Evolutionary conservation across 2,113 vertebrate genomes (phyloP).

Genomic region (Phrynosoma blainvillii): DNA sequence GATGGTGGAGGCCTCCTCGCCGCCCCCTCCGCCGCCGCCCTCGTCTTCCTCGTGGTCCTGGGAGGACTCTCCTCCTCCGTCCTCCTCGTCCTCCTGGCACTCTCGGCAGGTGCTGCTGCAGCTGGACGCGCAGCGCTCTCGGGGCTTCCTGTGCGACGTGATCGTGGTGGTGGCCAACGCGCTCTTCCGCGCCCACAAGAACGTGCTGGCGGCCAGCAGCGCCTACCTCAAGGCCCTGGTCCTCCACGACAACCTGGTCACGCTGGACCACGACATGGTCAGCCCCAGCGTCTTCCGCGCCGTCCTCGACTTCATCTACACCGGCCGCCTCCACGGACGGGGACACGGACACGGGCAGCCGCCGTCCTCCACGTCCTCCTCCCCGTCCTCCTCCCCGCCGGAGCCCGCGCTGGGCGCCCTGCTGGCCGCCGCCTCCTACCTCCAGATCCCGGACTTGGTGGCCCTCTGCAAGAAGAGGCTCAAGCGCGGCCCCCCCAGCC

Average conservation of each 20-base stretch:
- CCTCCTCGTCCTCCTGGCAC: slow-evolving; percentile 73
- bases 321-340: slow-evolving; percentile 85
- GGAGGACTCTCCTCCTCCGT: too few species aligned
- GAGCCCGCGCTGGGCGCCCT: slow-evolving; percentile 89
- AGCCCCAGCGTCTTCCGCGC: slow-evolving; percentile 97
- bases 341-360: too few species aligned
- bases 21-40: too few species aligned
- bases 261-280: slow-evolving; percentile 99
- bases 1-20: too few species aligned
- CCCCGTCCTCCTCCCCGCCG: too few species aligned
- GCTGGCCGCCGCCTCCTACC: slow-evolving; percentile 94
- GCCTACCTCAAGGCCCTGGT: slow-evolving; percentile 99
- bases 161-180: slow-evolving; percentile 99
- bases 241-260: slow-evolving; percentile 99
- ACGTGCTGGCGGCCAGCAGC: slow-evolving; percentile 99
- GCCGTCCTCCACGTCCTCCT: too few species aligned
- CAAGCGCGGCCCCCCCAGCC: slow-evolving; percentile 75
- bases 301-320: slow-evolving; percentile 99
- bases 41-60: too few species aligned
- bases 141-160: slow-evolving; percentile 99
- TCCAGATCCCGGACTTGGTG: slow-evolving; percentile 96
- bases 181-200: slow-evolving; percentile 98
- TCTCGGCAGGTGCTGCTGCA: slow-evolving; percentile 98
- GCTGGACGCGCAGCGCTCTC: slow-evolving; percentile 98
- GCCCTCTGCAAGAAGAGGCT: slow-evolving; percentile 96